Conservation (phyloP, 2,113 vertebrate species). For the Cercocebus atys region DNA sequence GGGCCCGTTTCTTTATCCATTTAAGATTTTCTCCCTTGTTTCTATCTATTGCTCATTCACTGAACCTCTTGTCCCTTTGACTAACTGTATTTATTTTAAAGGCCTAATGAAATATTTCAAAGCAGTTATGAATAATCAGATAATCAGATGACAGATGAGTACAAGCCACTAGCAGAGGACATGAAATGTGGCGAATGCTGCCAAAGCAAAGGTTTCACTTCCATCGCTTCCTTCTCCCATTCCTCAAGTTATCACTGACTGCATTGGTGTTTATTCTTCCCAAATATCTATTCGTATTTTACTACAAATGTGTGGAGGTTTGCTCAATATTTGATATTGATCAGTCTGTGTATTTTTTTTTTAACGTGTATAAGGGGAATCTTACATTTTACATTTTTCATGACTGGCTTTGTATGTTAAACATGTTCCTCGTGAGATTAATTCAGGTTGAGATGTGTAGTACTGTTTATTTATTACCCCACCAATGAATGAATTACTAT, state of each 20-base stretch:
- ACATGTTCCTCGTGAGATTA: neutral
- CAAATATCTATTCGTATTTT: neutral
- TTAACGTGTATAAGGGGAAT: neutral
- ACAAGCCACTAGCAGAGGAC: no score
- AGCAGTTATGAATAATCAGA: neutral
- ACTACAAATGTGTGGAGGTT: fast-evolving
- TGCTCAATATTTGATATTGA: neutral
- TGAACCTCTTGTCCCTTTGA: neutral
- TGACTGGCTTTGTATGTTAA: no score
- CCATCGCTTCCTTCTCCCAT: neutral
- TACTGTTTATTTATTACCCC: fast-evolving
- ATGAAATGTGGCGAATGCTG: fast-evolving
- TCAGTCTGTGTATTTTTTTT: neutral
- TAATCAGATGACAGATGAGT: no score
- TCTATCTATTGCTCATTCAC: neutral
- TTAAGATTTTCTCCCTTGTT: neutral
- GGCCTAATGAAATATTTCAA: neutral
- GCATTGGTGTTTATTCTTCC: no score
- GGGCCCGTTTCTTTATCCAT: neutral
- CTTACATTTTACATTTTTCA: neutral
- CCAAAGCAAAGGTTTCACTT: no score
- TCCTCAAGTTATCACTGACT: fast-evolving
- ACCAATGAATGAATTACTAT: no score
- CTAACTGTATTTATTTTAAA: neutral
- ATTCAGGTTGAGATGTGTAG: neutral